Conservation (phyloP, 2,113 vertebrate species). For the Ammospiza caudacuta region DNA sequence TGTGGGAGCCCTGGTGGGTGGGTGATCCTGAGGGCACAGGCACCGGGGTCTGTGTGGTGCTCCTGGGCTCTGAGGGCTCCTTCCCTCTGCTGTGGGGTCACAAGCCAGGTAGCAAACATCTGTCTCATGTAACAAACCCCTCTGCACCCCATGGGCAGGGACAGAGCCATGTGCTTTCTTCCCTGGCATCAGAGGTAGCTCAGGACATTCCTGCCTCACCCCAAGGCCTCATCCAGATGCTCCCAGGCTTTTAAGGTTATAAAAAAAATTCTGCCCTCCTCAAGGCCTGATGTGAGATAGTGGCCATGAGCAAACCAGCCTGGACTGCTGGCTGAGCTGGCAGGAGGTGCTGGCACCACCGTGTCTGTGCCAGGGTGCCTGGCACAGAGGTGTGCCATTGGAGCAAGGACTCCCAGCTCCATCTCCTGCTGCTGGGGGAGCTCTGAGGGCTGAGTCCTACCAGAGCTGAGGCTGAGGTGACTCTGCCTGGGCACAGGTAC, state of each 20-base stretch:
- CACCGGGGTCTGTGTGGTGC: fast-evolving
- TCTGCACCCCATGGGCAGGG: fast-evolving
- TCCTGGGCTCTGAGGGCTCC: fast-evolving
- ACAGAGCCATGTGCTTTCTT: background rate
- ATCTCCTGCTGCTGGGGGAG: fast-evolving
- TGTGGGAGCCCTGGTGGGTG: background rate
- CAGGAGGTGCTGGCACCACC: background rate
- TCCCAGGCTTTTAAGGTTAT: background rate
- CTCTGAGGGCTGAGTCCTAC: background rate
- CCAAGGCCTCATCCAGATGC: background rate
- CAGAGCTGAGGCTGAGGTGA: background rate
- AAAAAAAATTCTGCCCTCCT: background rate
- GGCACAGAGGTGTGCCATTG: fast-evolving
- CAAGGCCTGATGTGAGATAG: fast-evolving
- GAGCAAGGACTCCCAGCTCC: background rate
- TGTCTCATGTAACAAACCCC: background rate
- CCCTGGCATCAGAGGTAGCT: background rate
- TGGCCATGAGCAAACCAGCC: background rate
- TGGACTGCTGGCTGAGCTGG: background rate
- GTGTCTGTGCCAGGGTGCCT: background rate
- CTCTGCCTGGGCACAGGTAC: background rate
- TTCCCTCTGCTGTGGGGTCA: background rate
- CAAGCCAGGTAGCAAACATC: background rate
- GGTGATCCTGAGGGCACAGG: fast-evolving
- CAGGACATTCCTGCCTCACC: background rate